These are phyloP conservation scores for Hippocampus barbouri DNA, from an alignment of 2,113 vertebrate genomes.

Conservation along the genomic window DNA sequence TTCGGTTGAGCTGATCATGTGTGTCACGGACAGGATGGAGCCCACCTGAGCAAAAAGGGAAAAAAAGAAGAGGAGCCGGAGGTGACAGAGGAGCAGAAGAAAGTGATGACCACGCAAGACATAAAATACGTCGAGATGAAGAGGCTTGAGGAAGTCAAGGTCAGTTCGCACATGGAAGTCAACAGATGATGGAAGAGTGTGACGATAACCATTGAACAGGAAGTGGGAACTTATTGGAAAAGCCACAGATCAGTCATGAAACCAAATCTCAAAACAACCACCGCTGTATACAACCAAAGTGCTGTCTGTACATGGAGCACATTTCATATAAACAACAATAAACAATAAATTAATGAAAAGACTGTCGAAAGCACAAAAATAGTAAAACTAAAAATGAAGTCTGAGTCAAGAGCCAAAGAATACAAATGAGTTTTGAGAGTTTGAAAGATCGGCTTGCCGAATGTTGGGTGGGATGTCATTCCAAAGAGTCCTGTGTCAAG, in stretches of 20 bases:
- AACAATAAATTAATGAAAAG: too few species aligned
- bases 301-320: too few species aligned
- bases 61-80: conserved; percentile 67
- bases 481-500: too few species aligned
- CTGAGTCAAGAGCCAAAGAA: too few species aligned
- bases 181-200: neutral
- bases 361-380: too few species aligned
- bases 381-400: too few species aligned
- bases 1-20: neutral
- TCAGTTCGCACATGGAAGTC: conserved; percentile 33
- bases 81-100: conserved; percentile 85
- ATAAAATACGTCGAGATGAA: conserved; percentile 95
- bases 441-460: too few species aligned
- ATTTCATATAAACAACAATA: too few species aligned
- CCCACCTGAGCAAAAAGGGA: conserved; percentile 76
- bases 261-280: neutral
- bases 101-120: conserved; percentile 91
- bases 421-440: too few species aligned
- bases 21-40: conserved; percentile 79
- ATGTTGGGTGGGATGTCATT: too few species aligned
- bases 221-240: neutral
- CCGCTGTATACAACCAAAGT: too few species aligned
- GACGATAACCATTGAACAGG: neutral
- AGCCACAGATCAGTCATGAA: neutral
- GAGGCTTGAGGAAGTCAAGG: conserved; percentile 86